These are phyloP conservation scores for Plestiodon gilberti DNA, from an alignment of 2,113 vertebrate species.

Conservation along the genomic window DNA sequence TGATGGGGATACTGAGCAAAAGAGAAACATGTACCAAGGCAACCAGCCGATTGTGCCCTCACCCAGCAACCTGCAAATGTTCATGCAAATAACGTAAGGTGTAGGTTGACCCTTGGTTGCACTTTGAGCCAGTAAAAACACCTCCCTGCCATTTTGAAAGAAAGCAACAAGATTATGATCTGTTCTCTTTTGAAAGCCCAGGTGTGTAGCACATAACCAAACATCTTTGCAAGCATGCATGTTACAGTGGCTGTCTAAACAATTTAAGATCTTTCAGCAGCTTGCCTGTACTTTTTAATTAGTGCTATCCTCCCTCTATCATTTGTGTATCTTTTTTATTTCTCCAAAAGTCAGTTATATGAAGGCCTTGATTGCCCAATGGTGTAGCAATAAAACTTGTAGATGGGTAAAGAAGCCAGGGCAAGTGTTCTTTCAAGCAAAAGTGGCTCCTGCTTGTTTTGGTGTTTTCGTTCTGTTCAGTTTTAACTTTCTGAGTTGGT, in stretches of 20 bases:
- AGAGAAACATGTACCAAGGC: too few relatives aligned
- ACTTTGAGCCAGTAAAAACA: neutral
- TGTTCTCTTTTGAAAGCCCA: neutral
- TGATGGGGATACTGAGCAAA: too few relatives aligned
- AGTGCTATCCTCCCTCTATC: slow-evolving; percentile 50
- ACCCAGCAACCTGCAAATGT: too few relatives aligned
- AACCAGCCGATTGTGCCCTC: too few relatives aligned
- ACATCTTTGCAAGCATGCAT: slow-evolving; percentile 35
- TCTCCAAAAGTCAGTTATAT: slow-evolving; percentile 49
- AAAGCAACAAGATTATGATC: slow-evolving; percentile 3
- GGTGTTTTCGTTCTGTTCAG: slow-evolving; percentile 54
- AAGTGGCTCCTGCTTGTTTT: slow-evolving; percentile 42
- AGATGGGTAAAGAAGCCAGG: slow-evolving; percentile 45
- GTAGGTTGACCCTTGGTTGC: neutral
- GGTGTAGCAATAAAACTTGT: slow-evolving; percentile 60
- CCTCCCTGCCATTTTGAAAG: neutral
- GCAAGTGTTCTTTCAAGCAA: slow-evolving; percentile 54
- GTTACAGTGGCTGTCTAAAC: slow-evolving; percentile 41
- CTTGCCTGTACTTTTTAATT: slow-evolving; percentile 63
- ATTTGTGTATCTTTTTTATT: slow-evolving; percentile 34
- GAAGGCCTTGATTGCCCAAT: slow-evolving; percentile 55
- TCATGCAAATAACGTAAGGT: too few relatives aligned
- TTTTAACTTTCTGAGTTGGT: slow-evolving; percentile 74
- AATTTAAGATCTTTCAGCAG: slow-evolving; percentile 59
- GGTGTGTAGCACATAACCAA: slow-evolving; percentile 26